These are phyloP conservation scores for Cricetomys ansorgei DNA, from an alignment of 2,113 vertebrate species.

Conservation along the genomic window DNA sequence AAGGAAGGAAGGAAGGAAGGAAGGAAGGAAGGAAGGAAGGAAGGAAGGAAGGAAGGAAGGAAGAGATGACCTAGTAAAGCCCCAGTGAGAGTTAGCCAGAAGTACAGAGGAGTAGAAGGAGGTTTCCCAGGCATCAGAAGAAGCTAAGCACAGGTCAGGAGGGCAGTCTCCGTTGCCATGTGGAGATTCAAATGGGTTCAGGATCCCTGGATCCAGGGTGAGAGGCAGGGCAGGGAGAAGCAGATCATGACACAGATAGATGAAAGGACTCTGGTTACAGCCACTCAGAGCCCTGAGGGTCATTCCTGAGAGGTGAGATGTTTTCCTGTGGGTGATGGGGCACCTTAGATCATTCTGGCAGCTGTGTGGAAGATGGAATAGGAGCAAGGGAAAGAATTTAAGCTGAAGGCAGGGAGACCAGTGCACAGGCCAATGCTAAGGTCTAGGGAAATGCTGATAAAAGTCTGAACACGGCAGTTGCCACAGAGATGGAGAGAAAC, in stretches of 20 bases:
- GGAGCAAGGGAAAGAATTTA: not conserved
- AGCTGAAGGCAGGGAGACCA: not conserved
- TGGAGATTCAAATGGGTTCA: not conserved
- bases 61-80: not conserved
- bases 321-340: not conserved
- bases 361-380: not conserved
- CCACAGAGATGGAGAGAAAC: not conserved
- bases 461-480: not conserved
- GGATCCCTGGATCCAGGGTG: not conserved
- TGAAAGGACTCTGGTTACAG: not conserved
- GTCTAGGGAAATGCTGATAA: not conserved
- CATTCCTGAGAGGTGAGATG: not conserved
- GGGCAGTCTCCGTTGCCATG: no score
- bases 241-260: no score
- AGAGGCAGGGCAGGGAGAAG: not conserved
- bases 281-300: not conserved
- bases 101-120: not conserved
- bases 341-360: not conserved
- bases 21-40: no score
- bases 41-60: conserved; percentile 10
- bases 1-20: no score
- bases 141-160: not conserved
- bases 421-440: not conserved
- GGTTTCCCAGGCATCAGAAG: not conserved
- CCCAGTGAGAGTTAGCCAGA: not conserved